These are phyloP conservation scores for Chloroclystis v-ata DNA, from an alignment of 2,888 invertebrate species.

Conservation along the genomic window DNA sequence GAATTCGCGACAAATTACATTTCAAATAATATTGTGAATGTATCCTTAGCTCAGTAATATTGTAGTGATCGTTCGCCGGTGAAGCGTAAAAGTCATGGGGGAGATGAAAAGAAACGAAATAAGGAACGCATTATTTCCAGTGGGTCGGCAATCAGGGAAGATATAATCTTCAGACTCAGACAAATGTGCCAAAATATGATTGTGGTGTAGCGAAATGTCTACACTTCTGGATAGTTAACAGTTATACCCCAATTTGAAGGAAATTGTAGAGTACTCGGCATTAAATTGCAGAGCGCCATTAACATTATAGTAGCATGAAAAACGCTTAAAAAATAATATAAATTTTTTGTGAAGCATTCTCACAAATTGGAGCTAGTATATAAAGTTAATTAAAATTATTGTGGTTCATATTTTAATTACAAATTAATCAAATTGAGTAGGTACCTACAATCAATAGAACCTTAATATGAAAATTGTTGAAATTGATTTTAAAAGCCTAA, in stretches of 20 bases:
- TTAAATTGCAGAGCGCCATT: no score
- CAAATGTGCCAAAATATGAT: slow-evolving; percentile 41
- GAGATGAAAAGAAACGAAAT: slow-evolving; percentile 41
- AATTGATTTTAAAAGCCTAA: background rate
- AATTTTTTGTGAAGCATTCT: no score
- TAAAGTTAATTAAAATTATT: no score
- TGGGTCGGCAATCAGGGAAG: slow-evolving; percentile 49
- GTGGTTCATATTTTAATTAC: no score
- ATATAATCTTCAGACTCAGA: slow-evolving; percentile 49
- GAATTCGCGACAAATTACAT: slow-evolving; percentile 44
- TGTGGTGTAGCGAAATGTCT: slow-evolving; percentile 12
- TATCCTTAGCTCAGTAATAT: slow-evolving; percentile 42
- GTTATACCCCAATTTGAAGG: no score
- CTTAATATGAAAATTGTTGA: no score
- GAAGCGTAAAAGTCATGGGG: slow-evolving; percentile 44
- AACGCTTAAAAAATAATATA: no score
- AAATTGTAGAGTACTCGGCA: no score
- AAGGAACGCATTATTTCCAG: slow-evolving; percentile 54
- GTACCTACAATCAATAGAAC: background rate
- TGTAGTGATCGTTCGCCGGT: slow-evolving; percentile 39
- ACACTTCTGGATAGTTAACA: no score
- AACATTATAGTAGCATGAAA: no score
- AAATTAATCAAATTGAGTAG: no score
- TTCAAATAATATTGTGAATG: slow-evolving; percentile 47
- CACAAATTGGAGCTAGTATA: no score